phyloP scores from a whole-genome alignment of 2,888 invertebrate genomes.

The Zootermopsis nevadensis region DNA sequence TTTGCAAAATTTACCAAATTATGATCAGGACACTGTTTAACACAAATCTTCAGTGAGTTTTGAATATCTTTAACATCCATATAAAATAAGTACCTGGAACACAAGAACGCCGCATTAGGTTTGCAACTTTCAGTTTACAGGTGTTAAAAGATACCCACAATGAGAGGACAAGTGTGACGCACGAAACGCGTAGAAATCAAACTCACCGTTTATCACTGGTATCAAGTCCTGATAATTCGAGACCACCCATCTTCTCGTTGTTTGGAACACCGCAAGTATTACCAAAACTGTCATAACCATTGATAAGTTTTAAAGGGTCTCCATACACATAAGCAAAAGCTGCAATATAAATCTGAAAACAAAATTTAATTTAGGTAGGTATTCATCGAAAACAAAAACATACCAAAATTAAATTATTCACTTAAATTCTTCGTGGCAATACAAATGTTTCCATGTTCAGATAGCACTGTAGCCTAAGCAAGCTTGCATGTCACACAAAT shows the following conservation, averaged over 20 bases:
- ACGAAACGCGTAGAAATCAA: too few species aligned
- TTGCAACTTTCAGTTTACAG: too few species aligned
- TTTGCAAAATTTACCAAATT: slow-evolving; percentile 74
- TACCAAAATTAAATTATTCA: too few species aligned
- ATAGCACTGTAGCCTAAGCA: too few species aligned
- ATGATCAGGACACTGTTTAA: slow-evolving; percentile 84
- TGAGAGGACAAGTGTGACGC: too few species aligned
- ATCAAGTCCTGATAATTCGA: slow-evolving; percentile 83
- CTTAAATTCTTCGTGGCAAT: too few species aligned
- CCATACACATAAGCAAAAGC: slow-evolving; percentile 91
- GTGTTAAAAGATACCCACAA: too few species aligned
- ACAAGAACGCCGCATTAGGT: background rate
- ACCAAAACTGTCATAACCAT: slow-evolving; percentile 94
- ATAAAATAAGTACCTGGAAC: slow-evolving; percentile 79
- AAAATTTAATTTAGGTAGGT: slow-evolving; percentile 36
- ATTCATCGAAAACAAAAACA: too few species aligned
- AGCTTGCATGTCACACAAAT: too few species aligned
- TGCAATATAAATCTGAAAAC: slow-evolving; percentile 79
- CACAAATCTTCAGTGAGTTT: slow-evolving; percentile 87
- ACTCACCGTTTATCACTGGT: slow-evolving; percentile 77
- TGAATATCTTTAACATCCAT: slow-evolving; percentile 82
- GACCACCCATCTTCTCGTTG: slow-evolving; percentile 79
- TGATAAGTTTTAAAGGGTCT: slow-evolving; percentile 84
- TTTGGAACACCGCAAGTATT: slow-evolving; percentile 90
- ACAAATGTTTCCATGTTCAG: too few species aligned